Conservation (phyloP, 2,888 invertebrate genomes). For the Blastobasis lacticolella region DNA sequence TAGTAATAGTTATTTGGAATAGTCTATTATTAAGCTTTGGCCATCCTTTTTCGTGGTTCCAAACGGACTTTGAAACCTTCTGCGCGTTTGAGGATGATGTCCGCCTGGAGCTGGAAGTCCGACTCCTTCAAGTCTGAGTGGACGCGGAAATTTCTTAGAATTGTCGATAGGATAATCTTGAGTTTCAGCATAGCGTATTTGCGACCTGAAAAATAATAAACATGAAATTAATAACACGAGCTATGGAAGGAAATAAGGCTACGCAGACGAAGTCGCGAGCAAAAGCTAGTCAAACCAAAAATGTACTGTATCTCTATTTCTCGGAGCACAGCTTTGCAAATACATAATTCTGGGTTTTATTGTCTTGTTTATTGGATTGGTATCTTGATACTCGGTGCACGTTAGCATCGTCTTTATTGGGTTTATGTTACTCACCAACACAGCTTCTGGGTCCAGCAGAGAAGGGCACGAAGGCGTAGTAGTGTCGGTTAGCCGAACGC, state of each 20-base stretch:
- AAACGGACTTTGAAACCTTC: conserved; percentile 84
- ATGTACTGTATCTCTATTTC: too few species aligned
- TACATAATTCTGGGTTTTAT: too few species aligned
- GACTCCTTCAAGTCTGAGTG: conserved; percentile 78
- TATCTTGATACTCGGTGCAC: too few species aligned
- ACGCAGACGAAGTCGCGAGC: too few species aligned
- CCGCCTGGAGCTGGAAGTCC: conserved; percentile 82
- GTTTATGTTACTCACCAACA: conserved; percentile 73
- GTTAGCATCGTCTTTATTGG: too few species aligned
- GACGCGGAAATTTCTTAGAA: conserved; percentile 82
- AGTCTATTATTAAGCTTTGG: conserved; percentile 40
- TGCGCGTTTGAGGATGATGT: conserved; percentile 84
- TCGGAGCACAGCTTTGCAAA: too few species aligned
- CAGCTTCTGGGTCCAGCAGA: conserved; percentile 88
- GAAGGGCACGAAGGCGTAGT: conserved; percentile 87
- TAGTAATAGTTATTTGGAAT: conserved; percentile 13
- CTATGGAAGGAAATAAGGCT: too few species aligned
- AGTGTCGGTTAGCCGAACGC: conserved; percentile 83
- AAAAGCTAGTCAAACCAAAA: too few species aligned
- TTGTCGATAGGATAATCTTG: conserved; percentile 84
- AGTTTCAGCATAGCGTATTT: conserved; percentile 88
- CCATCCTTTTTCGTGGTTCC: conserved; percentile 74
- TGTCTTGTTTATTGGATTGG: too few species aligned
- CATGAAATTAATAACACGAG: too few species aligned
- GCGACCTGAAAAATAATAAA: conserved; percentile 69